Evolutionary conservation across 2,888 invertebrate species (phyloP), one percentile per base, ranked within the genome.

Genomic region (Nowickia ferox): DNA sequence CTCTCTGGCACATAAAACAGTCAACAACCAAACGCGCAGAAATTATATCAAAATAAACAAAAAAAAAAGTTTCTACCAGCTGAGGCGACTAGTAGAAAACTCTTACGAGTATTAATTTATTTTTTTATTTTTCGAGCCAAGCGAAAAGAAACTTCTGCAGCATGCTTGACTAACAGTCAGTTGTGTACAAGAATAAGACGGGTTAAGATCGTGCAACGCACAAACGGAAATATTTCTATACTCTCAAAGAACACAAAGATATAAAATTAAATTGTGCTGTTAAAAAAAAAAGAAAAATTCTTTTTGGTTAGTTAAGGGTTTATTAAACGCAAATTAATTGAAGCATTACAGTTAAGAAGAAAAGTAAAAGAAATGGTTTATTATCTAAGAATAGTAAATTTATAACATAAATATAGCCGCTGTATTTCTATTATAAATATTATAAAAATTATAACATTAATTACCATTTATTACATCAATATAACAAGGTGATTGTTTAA

Each of bases 171-270:
- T 65, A 42, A 59, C 77, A 77, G 82, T 84, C 87, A 87, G 87
- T 87, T 82, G 85, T 77, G 51, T 75, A 75, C 80, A 85, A 87
- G 87, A 87, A 87, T 77, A 77, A 65, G 87, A 61, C 84, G 87
- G 77, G 82, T 87, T 86, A 68, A 86, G 87, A 84, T 87, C 87
- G 77, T 82, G 61, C 13, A 75, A 79, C 59, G 75, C 53, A 75
- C 66, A 53, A 71, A 76, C 48, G 57, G 42, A 72, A 69, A 9
- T 1, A 11, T 17, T 48, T 59, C 10, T 8, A 51, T 57, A 4
- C 2, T 22, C 19, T 65, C 0, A 44, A 71, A 63, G 30, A 78
- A 30, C 9, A 48, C 1, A 74, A 30, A 65, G 59, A n/a, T 2
- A 48, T 44, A 17, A 46, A 17, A 46, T 8, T 38, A 22, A 48